A percentile compares a stretch with the other conserved stretches of the same genome.
Evolutionary conservation across 2,113 vertebrate genomes (phyloP).

Genomic region (Paracanthobrama guichenoti): DNA sequence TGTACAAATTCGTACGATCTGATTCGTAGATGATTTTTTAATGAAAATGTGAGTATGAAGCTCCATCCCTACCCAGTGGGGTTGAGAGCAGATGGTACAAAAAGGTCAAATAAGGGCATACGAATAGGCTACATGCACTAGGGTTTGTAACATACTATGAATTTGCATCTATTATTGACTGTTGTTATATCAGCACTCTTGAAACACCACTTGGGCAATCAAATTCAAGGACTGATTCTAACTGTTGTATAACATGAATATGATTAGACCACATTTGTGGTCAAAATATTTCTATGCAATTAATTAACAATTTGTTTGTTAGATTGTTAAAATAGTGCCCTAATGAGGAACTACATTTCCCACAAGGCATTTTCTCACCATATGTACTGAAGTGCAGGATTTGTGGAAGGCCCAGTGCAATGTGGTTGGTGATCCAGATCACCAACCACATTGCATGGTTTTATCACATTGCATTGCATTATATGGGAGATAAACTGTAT

Average conservation of each 20-base stretch:
- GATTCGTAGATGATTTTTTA: too few relatives aligned
- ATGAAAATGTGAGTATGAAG: too few relatives aligned
- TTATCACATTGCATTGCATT: too few relatives aligned
- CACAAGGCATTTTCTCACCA: slow-evolving; percentile 18
- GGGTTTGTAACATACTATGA: too few relatives aligned
- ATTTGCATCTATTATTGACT: too few relatives aligned
- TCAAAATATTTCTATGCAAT: neutral
- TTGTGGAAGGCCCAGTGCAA: neutral
- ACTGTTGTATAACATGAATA: neutral
- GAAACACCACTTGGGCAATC: neutral
- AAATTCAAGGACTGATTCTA: neutral
- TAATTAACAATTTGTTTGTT: neutral
- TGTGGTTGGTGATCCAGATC: slow-evolving; percentile 40
- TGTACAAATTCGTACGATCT: too few relatives aligned
- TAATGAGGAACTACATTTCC: slow-evolving; percentile 16
- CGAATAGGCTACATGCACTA: too few relatives aligned
- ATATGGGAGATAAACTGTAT: slow-evolving; percentile 41
- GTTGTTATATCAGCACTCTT: too few relatives aligned
- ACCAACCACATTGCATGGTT: too few relatives aligned
- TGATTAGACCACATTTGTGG: neutral
- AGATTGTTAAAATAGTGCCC: neutral
- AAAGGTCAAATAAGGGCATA: too few relatives aligned
- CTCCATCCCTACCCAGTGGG: too few relatives aligned
- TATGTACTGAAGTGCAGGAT: neutral
- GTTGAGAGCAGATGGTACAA: too few relatives aligned